phyloP scores from a whole-genome alignment of 2,888 invertebrate species.

The Drosophila yooni region DNA sequence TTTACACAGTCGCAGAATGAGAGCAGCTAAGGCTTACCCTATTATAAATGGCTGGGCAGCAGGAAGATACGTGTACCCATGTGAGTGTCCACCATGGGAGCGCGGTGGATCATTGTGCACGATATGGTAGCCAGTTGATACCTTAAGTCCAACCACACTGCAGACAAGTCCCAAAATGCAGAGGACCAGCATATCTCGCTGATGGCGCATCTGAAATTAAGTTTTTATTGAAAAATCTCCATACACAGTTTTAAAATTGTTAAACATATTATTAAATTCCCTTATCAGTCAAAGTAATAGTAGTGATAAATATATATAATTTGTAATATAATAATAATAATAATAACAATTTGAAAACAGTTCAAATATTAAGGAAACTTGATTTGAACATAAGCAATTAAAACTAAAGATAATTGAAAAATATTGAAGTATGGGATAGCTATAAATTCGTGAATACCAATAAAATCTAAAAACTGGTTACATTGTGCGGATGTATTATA shows the following conservation, averaged over 20 bases:
- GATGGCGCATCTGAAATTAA: conserved; percentile 46
- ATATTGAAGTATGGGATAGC: not conserved
- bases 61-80: conserved; percentile 63
- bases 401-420: not conserved
- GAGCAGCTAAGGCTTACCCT: conserved; percentile 41
- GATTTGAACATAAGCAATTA: not conserved
- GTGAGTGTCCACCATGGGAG: conserved; percentile 33
- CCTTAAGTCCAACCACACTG: conserved; percentile 48
- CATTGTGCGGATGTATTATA: too few relatives aligned
- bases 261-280: not conserved
- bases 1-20: not conserved
- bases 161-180: conserved; percentile 46
- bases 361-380: not conserved
- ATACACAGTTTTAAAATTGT: not conserved
- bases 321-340: not conserved
- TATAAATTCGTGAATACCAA: not conserved
- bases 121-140: conserved; percentile 79
- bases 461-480: not conserved
- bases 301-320: not conserved
- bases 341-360: not conserved
- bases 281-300: not conserved
- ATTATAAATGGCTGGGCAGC: conserved; percentile 48
- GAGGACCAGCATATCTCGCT: conserved; percentile 40
- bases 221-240: not conserved
- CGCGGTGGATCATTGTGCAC: conserved; percentile 70